A percentile compares a stretch with the other conserved stretches of the same genome.
Evolutionary conservation across 2,888 invertebrate species (phyloP).

Genomic region (Heliconius ethilla): DNA sequence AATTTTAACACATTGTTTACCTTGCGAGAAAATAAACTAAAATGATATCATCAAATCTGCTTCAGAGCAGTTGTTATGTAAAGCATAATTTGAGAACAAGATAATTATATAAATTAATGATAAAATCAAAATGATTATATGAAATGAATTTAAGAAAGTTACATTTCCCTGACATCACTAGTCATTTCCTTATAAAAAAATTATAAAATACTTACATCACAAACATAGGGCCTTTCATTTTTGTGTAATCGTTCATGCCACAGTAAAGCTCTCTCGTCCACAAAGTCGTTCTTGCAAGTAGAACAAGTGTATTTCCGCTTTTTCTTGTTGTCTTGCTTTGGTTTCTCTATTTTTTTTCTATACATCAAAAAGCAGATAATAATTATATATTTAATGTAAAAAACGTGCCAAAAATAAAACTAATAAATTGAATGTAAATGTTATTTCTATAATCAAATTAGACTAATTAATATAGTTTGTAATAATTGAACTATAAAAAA

Average conservation of each 20-base stretch:
- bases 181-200: too few relatives aligned
- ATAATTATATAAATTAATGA: too few relatives aligned
- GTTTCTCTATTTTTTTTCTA: slow-evolving; percentile 29
- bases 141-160: too few relatives aligned
- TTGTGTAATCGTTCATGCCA: slow-evolving; percentile 72
- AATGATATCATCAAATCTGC: too few relatives aligned
- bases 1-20: too few relatives aligned
- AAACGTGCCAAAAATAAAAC: neutral
- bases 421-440: neutral
- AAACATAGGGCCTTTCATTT: slow-evolving; percentile 67
- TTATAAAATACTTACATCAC: slow-evolving; percentile 57
- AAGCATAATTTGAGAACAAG: too few relatives aligned
- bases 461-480: neutral
- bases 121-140: too few relatives aligned
- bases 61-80: too few relatives aligned
- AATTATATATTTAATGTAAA: neutral
- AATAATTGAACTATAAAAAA: neutral
- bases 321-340: slow-evolving; percentile 35
- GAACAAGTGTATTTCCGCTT: slow-evolving; percentile 56
- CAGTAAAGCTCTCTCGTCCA: slow-evolving; percentile 65
- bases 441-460: neutral
- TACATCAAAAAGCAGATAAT: neutral
- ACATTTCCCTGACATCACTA: too few relatives aligned
- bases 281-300: slow-evolving; percentile 62
- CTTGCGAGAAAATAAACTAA: too few relatives aligned